Evolutionary conservation across 1,140 invertebrate genomes (phyloP).

Genomic region (Whitmania pigra): DNA sequence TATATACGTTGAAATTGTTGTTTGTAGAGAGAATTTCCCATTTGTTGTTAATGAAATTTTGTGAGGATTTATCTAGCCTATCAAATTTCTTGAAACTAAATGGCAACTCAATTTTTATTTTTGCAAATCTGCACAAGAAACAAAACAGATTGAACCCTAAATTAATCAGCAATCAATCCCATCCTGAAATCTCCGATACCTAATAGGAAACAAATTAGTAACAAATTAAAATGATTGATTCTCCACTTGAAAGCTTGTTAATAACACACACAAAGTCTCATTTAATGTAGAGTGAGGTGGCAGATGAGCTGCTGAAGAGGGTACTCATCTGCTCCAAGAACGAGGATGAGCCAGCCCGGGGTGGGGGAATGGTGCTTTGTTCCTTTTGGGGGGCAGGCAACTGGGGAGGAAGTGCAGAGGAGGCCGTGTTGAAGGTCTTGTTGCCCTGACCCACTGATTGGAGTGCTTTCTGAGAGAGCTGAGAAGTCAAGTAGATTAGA

Average conservation of each 20-base stretch:
- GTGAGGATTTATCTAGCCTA: too few species aligned
- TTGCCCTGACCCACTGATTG: not conserved
- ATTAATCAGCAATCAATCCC: too few species aligned
- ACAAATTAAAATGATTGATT: not conserved
- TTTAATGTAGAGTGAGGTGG: not conserved
- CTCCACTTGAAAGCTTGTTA: not conserved
- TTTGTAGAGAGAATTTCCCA: too few species aligned
- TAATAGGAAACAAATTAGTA: not conserved
- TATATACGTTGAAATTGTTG: too few species aligned
- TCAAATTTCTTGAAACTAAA: too few species aligned
- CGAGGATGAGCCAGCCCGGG: not conserved
- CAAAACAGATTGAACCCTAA: not conserved
- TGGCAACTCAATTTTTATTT: too few species aligned
- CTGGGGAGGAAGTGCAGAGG: not conserved
- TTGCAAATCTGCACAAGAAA: not conserved
- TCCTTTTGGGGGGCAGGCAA: not conserved
- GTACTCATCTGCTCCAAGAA: conserved; percentile 2
- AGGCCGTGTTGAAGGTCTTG: not conserved
- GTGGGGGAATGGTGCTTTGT: not conserved
- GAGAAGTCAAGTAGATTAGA: too few species aligned
- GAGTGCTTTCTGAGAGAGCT: too few species aligned
- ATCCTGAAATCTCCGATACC: not conserved
- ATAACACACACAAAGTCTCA: not conserved
- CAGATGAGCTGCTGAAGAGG: not conserved
- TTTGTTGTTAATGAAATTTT: too few species aligned